Conservation (phyloP, 1,140 invertebrate genomes). For the Pinna nobilis region DNA sequence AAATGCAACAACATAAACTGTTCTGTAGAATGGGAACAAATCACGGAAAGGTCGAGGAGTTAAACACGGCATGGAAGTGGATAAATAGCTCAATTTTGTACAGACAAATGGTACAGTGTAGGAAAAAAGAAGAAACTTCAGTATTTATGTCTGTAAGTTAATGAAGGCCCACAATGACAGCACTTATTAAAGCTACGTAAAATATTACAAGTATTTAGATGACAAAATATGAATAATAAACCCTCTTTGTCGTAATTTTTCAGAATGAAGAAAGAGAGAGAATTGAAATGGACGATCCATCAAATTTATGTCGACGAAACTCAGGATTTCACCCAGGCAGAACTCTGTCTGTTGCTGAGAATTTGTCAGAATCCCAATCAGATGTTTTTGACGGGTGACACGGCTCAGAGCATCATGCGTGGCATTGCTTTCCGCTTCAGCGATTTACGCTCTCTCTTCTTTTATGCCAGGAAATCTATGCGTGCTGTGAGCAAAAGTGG, state of each 20-base stretch:
- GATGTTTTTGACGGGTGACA: constrained; percentile 72
- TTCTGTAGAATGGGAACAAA: no score
- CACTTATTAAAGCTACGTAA: neutral
- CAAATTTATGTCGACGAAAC: constrained; percentile 72
- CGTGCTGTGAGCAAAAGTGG: constrained; percentile 51
- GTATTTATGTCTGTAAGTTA: no score
- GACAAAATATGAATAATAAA: no score
- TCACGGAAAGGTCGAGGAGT: no score
- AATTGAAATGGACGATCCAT: constrained; percentile 60
- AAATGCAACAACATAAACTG: no score
- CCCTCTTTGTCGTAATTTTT: no score
- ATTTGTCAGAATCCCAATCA: constrained; percentile 67
- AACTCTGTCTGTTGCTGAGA: constrained; percentile 65
- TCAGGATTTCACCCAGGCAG: constrained; percentile 72
- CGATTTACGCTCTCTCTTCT: constrained; percentile 68
- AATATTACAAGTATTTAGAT: neutral
- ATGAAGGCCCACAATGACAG: neutral
- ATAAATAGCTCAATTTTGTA: no score
- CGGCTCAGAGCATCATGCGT: constrained; percentile 72
- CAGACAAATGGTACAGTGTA: no score
- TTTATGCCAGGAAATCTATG: constrained; percentile 60
- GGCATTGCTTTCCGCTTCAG: constrained; percentile 70
- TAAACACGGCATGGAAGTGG: no score
- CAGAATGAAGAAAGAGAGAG: constrained; percentile 25
- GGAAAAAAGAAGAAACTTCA: no score